Evolutionary conservation across 1,140 invertebrate genomes (phyloP), one percentile per base, ranked within the genome.

Genomic region (Sinella curviseta): DNA sequence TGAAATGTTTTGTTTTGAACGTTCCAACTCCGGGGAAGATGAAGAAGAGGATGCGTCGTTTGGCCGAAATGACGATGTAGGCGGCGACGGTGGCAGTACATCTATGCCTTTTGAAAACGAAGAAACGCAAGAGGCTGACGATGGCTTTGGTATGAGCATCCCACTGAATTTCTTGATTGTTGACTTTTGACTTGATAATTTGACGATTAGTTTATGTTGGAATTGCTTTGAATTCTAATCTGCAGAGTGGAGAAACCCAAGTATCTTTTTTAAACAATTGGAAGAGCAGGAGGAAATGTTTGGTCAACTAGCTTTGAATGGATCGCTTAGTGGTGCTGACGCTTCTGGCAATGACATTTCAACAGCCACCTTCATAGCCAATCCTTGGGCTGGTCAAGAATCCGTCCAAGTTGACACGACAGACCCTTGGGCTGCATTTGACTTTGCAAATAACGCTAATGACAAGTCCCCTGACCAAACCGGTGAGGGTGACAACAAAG

Each of bases 1-100:
- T 70, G 78, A 80, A 74, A 80, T 80, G 78, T 80, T 80, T 73
- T 80, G 78, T 70, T 31, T 33, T n/a, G 65, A 70, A 30, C 65
- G 65, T n/a, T 8, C 26, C 65, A 70, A 33, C 33, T n/a, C 55
- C 17, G 75, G 57, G n/a, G 76, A 34, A 2, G 76, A 77, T 2
- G 55, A 54, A 12, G 76, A 34, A 17, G 76, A 77, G 12, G 55
- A 55, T 33, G 54, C 26, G 2, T 33, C 26, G 4, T 70, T 31
- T 30, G 31, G 31, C n/a, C 28, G 65, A 33, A n/a, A n/a, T n/a
- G n/a, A n/a, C n/a, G n/a, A n/a, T n/a, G n/a, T n/a, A n/a, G n/a
- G n/a, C n/a, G n/a, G n/a, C n/a, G n/a, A n/a, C n/a, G n/a, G n/a
- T n/a, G n/a, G n/a, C n/a, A n/a, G n/a, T n/a, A 30, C 12, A 30